A percentile compares a stretch with the other conserved stretches of the same genome.
phyloP scores from a whole-genome alignment of 2,888 invertebrate genomes.

The Idaea aversata region DNA sequence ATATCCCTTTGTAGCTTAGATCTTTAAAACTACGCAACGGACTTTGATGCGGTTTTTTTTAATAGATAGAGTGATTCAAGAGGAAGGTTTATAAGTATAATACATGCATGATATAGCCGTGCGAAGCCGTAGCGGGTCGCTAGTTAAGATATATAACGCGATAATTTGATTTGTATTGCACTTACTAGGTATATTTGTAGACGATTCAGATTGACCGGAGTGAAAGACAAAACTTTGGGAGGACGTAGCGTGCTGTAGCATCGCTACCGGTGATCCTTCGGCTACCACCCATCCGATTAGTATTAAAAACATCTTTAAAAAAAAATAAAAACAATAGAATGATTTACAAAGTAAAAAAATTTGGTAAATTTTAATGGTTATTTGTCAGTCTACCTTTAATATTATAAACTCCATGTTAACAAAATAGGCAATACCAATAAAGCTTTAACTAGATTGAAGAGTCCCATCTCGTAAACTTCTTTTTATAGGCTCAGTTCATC shows the following conservation, averaged over 20 bases:
- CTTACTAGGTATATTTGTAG: constrained; percentile 37
- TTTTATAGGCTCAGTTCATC: constrained; percentile 64
- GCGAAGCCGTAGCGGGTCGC: too few relatives aligned
- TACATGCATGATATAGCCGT: too few relatives aligned
- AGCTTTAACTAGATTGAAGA: constrained; percentile 46
- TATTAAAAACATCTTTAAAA: constrained; percentile 42
- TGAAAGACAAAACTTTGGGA: constrained; percentile 65
- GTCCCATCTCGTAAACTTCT: constrained; percentile 40
- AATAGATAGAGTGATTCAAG: too few relatives aligned
- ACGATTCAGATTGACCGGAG: constrained; percentile 37
- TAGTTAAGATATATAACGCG: neutral
- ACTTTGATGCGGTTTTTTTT: too few relatives aligned
- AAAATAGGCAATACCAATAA: constrained; percentile 35
- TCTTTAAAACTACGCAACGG: too few relatives aligned
- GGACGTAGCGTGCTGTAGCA: constrained; percentile 68
- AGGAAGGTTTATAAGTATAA: too few relatives aligned
- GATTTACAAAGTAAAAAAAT: too few relatives aligned
- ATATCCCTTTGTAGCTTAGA: too few relatives aligned
- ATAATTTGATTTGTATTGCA: neutral
- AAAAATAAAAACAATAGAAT: neutral
- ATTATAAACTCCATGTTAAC: constrained; percentile 11
- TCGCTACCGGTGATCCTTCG: constrained; percentile 50
- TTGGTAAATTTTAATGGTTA: neutral
- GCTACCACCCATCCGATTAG: constrained; percentile 44
- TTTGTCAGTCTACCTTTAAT: neutral